Percentiles rank a stretch among this genome's conserved stretches.
phyloP scores from a whole-genome alignment of 2,113 vertebrate genomes.

The Epinephelus moara region DNA sequence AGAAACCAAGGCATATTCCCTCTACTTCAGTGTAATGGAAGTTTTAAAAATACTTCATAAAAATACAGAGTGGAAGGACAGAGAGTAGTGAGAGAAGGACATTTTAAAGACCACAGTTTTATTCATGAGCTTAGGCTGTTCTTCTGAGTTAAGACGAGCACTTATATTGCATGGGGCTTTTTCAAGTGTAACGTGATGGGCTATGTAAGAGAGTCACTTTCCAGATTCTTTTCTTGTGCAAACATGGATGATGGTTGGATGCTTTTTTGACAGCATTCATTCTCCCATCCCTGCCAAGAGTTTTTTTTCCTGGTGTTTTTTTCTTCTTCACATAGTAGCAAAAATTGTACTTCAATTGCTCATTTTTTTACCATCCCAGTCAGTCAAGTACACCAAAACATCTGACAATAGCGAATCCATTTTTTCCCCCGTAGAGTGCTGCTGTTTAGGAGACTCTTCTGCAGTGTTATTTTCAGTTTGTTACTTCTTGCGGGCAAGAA shows the following conservation, averaged over 20 bases:
- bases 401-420: background rate
- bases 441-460: background rate
- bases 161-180: slow-evolving; percentile 33
- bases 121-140: slow-evolving; percentile 65
- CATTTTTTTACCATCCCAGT: background rate
- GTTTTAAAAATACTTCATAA: slow-evolving; percentile 71
- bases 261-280: slow-evolving; percentile 12
- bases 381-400: background rate
- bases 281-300: background rate
- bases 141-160: slow-evolving; percentile 56
- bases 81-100: slow-evolving; percentile 49
- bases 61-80: slow-evolving; percentile 57
- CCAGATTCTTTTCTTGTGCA: slow-evolving; percentile 38
- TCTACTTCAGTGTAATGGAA: slow-evolving; percentile 40
- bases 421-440: background rate
- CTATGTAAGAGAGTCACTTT: slow-evolving; percentile 35
- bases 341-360: background rate
- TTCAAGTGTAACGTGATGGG: slow-evolving; percentile 29
- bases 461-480: slow-evolving; percentile 1
- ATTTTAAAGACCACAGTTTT: slow-evolving; percentile 67
- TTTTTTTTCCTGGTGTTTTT: background rate
- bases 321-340: background rate
- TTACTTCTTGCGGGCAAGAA: background rate
- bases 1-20: slow-evolving; percentile 43
- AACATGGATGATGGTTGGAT: slow-evolving; percentile 36